A percentile compares a stretch with the other conserved stretches of the same genome.
Conservation (phyloP, 2,888 invertebrate genomes). For the Dynastes tityus region DNA sequence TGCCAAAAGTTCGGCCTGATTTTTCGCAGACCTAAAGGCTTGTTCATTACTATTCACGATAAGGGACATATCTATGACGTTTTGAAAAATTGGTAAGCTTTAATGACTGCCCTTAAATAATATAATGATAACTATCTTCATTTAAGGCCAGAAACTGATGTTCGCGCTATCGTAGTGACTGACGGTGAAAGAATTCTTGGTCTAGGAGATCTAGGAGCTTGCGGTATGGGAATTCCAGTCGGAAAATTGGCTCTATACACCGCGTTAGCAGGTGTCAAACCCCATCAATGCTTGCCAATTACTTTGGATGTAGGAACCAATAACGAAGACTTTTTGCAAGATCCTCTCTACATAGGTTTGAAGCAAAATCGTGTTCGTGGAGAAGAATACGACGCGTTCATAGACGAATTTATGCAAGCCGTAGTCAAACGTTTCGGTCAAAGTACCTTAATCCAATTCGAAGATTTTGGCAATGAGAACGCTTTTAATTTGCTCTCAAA, state of each 20-base stretch:
- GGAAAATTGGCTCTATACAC: slow-evolving; percentile 98
- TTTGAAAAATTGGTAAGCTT: slow-evolving; percentile 89
- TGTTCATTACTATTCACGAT: slow-evolving; percentile 97
- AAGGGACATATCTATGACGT: slow-evolving; percentile 96
- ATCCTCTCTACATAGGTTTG: slow-evolving; percentile 96
- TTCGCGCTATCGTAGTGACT: slow-evolving; percentile 94
- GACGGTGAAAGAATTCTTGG: slow-evolving; percentile 99
- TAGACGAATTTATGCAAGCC: slow-evolving; percentile 98
- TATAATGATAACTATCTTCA: no score
- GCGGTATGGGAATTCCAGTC: slow-evolving; percentile 99
- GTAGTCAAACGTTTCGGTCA: slow-evolving; percentile 89
- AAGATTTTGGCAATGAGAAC: slow-evolving; percentile 98
- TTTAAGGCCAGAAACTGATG: slow-evolving; percentile 87
- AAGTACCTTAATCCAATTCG: slow-evolving; percentile 92
- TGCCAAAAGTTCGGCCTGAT: slow-evolving; percentile 98
- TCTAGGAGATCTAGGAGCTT: slow-evolving; percentile 96
- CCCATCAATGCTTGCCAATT: slow-evolving; percentile 95
- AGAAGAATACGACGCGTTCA: slow-evolving; percentile 88
- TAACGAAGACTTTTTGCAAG: slow-evolving; percentile 87
- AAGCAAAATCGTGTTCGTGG: slow-evolving; percentile 89
- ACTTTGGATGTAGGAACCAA: slow-evolving; percentile 96
- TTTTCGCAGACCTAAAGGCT: slow-evolving; percentile 91
- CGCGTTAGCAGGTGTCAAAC: slow-evolving; percentile 96
- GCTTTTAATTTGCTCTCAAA: slow-evolving; percentile 94
- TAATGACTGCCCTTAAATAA: no score